These are phyloP conservation scores for Neopipo cinnamomea DNA, from an alignment of 2,113 vertebrate species.

Conservation along the genomic window DNA sequence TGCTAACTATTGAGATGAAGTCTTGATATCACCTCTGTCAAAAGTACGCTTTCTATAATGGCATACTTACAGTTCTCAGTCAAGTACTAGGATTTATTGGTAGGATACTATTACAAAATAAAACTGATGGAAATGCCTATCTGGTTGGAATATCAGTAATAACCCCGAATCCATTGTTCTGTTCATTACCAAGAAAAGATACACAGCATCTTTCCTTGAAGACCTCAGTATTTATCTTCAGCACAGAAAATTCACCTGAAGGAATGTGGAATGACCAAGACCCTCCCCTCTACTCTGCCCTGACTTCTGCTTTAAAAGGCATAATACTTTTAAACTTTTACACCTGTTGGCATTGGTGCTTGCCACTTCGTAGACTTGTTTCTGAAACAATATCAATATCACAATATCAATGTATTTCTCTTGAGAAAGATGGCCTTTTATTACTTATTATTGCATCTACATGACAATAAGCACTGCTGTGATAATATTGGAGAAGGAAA, in stretches of 20 bases:
- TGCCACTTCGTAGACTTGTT: background rate
- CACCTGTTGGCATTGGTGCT: background rate
- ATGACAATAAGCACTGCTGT: background rate
- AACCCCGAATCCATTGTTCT: background rate
- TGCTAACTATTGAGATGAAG: background rate
- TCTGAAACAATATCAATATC: background rate
- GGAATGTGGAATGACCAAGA: background rate
- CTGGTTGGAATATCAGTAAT: background rate
- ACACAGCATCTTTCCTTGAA: background rate
- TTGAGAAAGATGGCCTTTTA: background rate
- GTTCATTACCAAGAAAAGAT: background rate
- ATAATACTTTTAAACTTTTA: background rate
- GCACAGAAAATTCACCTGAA: background rate
- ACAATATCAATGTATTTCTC: background rate
- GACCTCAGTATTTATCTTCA: background rate
- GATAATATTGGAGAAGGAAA: background rate
- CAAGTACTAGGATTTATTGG: background rate
- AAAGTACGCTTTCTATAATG: background rate
- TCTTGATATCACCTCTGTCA: background rate
- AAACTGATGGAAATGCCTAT: background rate
- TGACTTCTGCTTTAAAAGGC: background rate
- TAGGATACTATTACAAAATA: background rate
- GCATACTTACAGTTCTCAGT: background rate
- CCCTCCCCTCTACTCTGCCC: background rate
- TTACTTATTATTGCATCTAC: background rate